These are phyloP conservation scores for Gopherus flavomarginatus DNA, from an alignment of 2,113 vertebrate genomes.

Conservation along the genomic window DNA sequence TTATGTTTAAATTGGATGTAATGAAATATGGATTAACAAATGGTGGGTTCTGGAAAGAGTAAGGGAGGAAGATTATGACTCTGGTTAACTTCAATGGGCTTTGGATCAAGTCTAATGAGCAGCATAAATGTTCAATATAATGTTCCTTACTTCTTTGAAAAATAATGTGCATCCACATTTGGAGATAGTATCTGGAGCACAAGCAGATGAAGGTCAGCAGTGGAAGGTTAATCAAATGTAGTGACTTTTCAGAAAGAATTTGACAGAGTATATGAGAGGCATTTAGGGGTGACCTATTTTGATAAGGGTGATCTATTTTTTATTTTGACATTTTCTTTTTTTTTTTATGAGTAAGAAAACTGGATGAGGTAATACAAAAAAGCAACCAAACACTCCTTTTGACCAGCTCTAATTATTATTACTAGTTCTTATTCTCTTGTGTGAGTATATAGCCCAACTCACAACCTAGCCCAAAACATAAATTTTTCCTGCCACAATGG, in stretches of 20 bases:
- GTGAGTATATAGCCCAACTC: not conserved
- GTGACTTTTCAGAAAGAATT: not conserved
- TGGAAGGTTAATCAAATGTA: not conserved
- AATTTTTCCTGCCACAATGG: not conserved
- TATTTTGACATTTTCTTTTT: not conserved
- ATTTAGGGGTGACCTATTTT: not conserved
- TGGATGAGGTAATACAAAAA: not conserved
- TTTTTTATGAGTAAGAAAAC: not conserved
- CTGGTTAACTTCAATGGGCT: rapidly evolving
- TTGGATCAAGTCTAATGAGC: not conserved
- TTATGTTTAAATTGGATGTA: not conserved
- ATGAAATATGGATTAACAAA: not conserved
- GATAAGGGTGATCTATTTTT: not conserved
- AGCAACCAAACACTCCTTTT: not conserved
- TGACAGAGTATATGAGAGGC: not conserved
- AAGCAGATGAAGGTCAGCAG: not conserved
- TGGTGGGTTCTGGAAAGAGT: not conserved
- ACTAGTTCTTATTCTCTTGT: not conserved
- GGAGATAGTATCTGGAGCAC: not conserved
- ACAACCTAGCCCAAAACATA: not conserved
- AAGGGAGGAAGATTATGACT: not conserved
- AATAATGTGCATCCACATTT: not conserved
- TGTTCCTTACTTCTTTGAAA: not conserved
- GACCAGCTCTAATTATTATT: not conserved
- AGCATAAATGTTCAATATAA: not conserved